phyloP scores from a whole-genome alignment of 1,140 invertebrate species.

The Drosophila sturtevanti region DNA sequence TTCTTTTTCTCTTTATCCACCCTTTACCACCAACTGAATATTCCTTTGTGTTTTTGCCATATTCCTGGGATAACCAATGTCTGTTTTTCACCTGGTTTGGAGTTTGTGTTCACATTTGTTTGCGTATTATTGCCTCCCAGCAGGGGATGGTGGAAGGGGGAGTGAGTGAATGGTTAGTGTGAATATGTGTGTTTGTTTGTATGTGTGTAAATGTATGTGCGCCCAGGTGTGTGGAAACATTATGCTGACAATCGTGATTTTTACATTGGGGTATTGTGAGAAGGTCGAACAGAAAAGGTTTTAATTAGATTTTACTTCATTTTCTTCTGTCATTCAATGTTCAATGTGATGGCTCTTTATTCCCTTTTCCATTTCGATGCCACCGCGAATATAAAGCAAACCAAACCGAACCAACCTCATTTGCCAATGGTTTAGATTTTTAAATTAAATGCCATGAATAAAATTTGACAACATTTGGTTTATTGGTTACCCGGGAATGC shows the following conservation, averaged over 20 bases:
- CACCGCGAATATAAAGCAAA: not conserved
- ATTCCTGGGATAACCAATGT: conserved; percentile 59
- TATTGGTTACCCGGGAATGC: not conserved
- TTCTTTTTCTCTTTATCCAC: conserved; percentile 1
- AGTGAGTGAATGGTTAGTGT: conserved; percentile 42
- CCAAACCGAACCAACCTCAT: not conserved
- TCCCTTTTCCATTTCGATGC: not conserved
- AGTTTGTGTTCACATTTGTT: conserved; percentile 53
- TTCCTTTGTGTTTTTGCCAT: conserved; percentile 50
- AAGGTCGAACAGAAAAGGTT: conserved; percentile 44
- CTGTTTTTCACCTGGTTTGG: conserved; percentile 64
- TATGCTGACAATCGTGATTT: conserved; percentile 77
- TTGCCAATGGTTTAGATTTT: conserved; percentile 3
- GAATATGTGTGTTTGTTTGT: conserved; percentile 30
- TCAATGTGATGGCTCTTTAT: conserved; percentile 21
- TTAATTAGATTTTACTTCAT: conserved; percentile 77
- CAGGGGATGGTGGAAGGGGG: conserved; percentile 45
- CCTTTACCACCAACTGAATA: conserved; percentile 33
- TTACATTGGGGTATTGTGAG: conserved; percentile 14
- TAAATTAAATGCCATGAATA: not conserved
- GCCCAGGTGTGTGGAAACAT: conserved; percentile 55
- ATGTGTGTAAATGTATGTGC: conserved; percentile 20
- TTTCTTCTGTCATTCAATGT: conserved; percentile 61
- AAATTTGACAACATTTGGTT: not conserved
- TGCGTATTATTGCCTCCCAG: conserved; percentile 62